phyloP scores from a whole-genome alignment of 2,113 vertebrate species.

The Oncorhynchus clarkii region DNA sequence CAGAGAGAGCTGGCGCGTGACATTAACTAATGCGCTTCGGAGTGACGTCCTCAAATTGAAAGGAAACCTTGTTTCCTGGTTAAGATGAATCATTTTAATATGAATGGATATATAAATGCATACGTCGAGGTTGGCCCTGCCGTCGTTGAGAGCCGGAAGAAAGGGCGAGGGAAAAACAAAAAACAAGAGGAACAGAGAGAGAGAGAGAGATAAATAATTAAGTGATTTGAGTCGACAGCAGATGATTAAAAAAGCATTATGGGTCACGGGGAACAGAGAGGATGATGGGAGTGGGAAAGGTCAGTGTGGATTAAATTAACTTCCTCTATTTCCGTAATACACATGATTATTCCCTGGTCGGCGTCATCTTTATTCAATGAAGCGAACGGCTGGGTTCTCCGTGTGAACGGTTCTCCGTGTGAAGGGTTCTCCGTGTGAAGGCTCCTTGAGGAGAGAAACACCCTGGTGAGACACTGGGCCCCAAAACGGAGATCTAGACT shows the following conservation, averaged over 20 bases:
- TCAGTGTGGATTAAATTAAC: constrained; percentile 47
- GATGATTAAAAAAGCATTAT: constrained; percentile 52
- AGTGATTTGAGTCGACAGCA: constrained; percentile 49
- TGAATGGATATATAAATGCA: background rate
- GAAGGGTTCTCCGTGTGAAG: too few species aligned
- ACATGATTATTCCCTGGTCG: constrained; percentile 25
- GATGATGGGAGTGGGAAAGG: constrained; percentile 35
- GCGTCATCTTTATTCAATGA: constrained; percentile 27
- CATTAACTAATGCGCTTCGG: background rate
- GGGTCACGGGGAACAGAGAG: constrained; percentile 7
- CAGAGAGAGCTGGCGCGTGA: background rate
- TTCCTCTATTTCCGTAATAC: constrained; percentile 32
- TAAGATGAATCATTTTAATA: background rate
- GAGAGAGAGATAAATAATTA: constrained; percentile 37
- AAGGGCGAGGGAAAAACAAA: background rate
- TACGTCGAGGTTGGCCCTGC: background rate
- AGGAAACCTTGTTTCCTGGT: background rate
- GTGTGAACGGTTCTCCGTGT: background rate
- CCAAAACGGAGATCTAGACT: too few species aligned
- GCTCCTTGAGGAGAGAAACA: too few species aligned
- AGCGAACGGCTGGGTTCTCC: background rate
- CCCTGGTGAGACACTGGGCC: too few species aligned
- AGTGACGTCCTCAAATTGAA: background rate
- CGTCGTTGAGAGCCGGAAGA: background rate
- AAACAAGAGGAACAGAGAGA: background rate